Percentiles rank a stretch among this genome's conserved stretches.
These are phyloP conservation scores for Smittia sp. DNA, from an alignment of 2,888 invertebrate species.

Conservation along the genomic window DNA sequence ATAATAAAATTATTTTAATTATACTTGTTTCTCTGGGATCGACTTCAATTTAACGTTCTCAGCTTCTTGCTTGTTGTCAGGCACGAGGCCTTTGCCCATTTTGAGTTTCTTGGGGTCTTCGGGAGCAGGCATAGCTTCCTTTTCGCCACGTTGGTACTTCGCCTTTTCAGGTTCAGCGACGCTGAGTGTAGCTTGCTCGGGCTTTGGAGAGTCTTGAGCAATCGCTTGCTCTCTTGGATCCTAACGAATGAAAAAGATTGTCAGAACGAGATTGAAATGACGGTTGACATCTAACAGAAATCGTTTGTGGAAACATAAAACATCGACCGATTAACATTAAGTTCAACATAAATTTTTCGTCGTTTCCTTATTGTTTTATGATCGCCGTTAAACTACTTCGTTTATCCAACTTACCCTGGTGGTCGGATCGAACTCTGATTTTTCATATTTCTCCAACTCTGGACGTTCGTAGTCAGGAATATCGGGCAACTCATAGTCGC, in stretches of 20 bases:
- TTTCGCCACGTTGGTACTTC: slow-evolving; percentile 39
- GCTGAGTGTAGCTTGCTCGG: slow-evolving; percentile 47
- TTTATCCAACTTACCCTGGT: slow-evolving; percentile 50
- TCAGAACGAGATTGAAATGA: neutral
- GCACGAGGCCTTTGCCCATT: slow-evolving; percentile 36
- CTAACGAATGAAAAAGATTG: neutral
- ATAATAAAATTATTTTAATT: neutral
- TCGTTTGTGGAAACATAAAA: neutral
- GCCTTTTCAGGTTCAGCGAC: slow-evolving; percentile 48
- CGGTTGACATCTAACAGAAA: neutral
- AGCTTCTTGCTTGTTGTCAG: slow-evolving; percentile 37
- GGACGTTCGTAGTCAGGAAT: slow-evolving; percentile 74
- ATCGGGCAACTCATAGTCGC: slow-evolving; percentile 57
- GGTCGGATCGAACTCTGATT: slow-evolving; percentile 57
- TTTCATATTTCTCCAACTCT: slow-evolving; percentile 67
- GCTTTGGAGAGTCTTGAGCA: slow-evolving; percentile 44
- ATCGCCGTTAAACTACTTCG: no score
- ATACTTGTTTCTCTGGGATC: slow-evolving; percentile 40
- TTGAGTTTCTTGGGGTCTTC: slow-evolving; percentile 37
- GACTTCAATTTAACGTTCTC: slow-evolving; percentile 38
- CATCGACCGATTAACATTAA: neutral
- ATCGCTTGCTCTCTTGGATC: slow-evolving; percentile 1
- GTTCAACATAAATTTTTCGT: neutral
- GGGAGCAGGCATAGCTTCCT: neutral
- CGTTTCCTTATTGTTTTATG: no score